Base-by-base conservation (phyloP, 2,113 vertebrate species). In the Epinephelus fuscoguttatus region DNA sequence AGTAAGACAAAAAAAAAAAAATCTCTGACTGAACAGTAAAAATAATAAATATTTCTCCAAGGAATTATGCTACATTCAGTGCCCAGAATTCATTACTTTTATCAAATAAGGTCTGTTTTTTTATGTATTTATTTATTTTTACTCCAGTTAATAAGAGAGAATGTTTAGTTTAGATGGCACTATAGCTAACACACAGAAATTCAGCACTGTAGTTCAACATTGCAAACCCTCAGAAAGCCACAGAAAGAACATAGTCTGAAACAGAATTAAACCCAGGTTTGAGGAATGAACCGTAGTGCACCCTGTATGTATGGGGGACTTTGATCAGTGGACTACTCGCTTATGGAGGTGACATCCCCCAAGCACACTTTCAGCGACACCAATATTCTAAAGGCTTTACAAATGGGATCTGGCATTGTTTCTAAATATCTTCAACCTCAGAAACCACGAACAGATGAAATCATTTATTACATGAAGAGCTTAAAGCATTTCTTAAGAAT, bases 1-100 rank as follows among this genome's bases (percentile, higher is more conserved):
- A 14, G n/a, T 68, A 70, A 55, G 27, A 73, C 11, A 63, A 42
- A 42, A 71, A 50, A 42, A 42, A 71, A 50, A 49, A 75, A 60
- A 33, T 37, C 60, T 71, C 6, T 70, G 13, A 60, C 21, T 70
- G 23, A 71, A 76, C 64, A 72, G 60, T 81, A 72, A 78, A 75
- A 72, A 79, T 75, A 81, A 81, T 56, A 84, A 68, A 70, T 78
- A 68, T 75, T 89, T 67, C 77, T 66, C 70, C 1, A 11, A 71
- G 84, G 84, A 70, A 25, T 60, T 6, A 66, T 21, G 56, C 55
- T 75, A 50, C 59, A 59, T 71, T 70, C 45, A 60, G 80, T 2
- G 0, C 40, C 83, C 21, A 66, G 42, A 84, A 66, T 81, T 81
- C 70, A 76, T 84, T 75, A 79, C 81, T 78, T 70, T 30, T 40